Conservation (phyloP, 2,888 invertebrate genomes). For the Amitus sp. region DNA sequence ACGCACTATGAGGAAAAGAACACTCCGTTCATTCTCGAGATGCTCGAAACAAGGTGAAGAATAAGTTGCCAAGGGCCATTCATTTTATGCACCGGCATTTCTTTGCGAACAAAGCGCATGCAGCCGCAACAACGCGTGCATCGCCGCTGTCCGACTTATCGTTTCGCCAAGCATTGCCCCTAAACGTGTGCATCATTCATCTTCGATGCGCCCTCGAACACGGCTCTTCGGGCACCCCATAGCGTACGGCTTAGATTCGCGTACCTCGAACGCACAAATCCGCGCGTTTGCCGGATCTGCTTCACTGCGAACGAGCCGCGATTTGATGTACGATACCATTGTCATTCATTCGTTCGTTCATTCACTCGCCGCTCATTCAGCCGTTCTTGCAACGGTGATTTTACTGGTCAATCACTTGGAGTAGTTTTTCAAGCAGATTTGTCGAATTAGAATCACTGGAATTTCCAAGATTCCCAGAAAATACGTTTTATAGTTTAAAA, state of each 20-base stretch:
- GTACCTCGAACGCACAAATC: conserved; percentile 38
- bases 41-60: conserved; percentile 60
- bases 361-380: conserved; percentile 43
- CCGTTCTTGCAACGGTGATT: too few species aligned
- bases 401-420: conserved; percentile 16
- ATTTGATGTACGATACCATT: conserved; percentile 55
- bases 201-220: conserved; percentile 47
- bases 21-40: conserved; percentile 16
- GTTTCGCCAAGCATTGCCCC: conserved; percentile 58
- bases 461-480: too few species aligned
- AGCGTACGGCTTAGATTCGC: conserved; percentile 36
- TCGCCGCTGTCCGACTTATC: conserved; percentile 61
- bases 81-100: conserved; percentile 52
- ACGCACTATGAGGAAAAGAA: conserved; percentile 1
- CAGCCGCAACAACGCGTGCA: conserved; percentile 31
- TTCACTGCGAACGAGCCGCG: conserved; percentile 43
- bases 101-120: conserved; percentile 45
- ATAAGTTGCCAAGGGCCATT: conserved; percentile 63
- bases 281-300: conserved; percentile 26
- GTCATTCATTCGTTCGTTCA: conserved; percentile 51
- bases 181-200: conserved; percentile 57
- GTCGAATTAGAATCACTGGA: not conserved
- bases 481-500: too few species aligned
- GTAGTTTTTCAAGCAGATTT: too few species aligned
- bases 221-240: conserved; percentile 40